Conservation (phyloP, 2,888 invertebrate species). For the Globia sparganii region DNA sequence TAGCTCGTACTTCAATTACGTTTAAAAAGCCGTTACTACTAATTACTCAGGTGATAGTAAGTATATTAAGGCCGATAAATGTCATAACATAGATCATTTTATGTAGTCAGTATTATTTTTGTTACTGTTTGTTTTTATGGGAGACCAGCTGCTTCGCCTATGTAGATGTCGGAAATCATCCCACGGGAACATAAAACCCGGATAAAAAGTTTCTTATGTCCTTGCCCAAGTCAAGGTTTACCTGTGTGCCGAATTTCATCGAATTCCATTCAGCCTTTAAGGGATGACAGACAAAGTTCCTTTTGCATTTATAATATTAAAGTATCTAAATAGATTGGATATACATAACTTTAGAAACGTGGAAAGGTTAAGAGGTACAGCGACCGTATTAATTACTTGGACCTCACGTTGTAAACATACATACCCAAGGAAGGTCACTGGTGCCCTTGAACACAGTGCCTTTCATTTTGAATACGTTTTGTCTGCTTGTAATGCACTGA, state of each 20-base stretch:
- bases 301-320: background rate
- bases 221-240: background rate
- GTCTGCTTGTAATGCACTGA: conserved; percentile 7
- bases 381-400: background rate
- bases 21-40: conserved; percentile 5
- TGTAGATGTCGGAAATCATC: background rate
- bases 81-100: background rate
- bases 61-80: background rate
- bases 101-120: background rate
- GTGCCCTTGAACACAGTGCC: conserved; percentile 16
- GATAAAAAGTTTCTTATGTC: background rate
- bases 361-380: background rate
- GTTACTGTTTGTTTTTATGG: background rate
- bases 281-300: background rate
- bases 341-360: background rate
- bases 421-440: conserved; percentile 17
- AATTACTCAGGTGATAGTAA: conserved; percentile 1
- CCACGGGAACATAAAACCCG: background rate
- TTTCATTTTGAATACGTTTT: conserved; percentile 38
- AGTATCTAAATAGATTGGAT: background rate
- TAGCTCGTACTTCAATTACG: conserved; percentile 4
- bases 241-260: background rate
- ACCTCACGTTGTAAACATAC: conserved; percentile 6
- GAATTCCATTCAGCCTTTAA: background rate
- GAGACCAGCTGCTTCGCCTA: too few relatives aligned